A percentile compares a stretch with the other conserved stretches of the same genome.
Evolutionary conservation across 2,113 vertebrate species (phyloP).

Genomic region (Malurus cyaneus): DNA sequence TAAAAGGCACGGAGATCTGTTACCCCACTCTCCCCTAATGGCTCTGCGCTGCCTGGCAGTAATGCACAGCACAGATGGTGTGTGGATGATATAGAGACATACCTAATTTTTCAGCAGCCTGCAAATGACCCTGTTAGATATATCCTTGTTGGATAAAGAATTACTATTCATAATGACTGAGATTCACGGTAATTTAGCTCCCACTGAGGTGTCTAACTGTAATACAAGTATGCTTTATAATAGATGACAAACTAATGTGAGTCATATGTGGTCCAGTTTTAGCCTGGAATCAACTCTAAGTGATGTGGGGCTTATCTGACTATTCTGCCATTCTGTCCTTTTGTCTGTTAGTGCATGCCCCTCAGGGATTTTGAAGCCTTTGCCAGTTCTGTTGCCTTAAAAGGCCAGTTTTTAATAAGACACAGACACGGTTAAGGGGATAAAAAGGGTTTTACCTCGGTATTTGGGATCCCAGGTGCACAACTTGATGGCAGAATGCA

Average conservation of each 20-base stretch:
- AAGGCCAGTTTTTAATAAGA: no score
- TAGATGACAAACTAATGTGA: not conserved
- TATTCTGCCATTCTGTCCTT: not conserved
- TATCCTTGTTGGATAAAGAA: not conserved
- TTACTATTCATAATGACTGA: not conserved
- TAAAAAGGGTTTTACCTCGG: no score
- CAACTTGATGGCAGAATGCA: no score
- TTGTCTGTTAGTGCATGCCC: not conserved
- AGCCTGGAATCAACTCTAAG: not conserved
- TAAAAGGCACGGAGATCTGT: not conserved
- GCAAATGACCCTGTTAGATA: not conserved
- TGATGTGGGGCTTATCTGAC: rapidly evolving
- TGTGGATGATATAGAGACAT: not conserved
- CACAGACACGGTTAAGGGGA: no score
- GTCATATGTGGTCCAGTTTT: not conserved
- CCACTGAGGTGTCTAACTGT: not conserved
- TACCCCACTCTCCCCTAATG: not conserved
- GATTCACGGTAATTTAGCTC: not conserved
- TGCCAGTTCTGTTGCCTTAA: no score
- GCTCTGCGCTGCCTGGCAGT: not conserved
- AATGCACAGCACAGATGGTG: not conserved
- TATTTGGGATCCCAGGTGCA: no score
- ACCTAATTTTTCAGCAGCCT: not conserved
- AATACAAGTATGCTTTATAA: not conserved
- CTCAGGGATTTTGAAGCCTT: not conserved